These are phyloP conservation scores for Brenthis ino DNA, from an alignment of 2,888 invertebrate genomes.

Conservation along the genomic window DNA sequence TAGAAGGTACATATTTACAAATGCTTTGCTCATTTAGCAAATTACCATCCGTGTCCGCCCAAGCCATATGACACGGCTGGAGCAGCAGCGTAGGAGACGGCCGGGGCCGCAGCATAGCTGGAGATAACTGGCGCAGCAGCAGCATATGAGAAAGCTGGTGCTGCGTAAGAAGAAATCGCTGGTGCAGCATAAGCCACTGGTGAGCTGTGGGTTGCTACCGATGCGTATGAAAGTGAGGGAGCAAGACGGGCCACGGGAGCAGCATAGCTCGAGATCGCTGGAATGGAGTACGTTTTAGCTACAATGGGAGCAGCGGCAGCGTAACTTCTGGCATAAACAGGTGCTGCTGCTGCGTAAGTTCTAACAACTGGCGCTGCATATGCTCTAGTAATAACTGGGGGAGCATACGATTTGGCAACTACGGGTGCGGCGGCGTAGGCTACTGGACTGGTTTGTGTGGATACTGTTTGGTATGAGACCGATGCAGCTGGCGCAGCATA, in stretches of 20 bases:
- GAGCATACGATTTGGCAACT: slow-evolving; percentile 43
- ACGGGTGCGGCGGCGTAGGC: slow-evolving; percentile 65
- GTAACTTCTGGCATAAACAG: slow-evolving; percentile 45
- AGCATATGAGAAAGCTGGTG: slow-evolving; percentile 50
- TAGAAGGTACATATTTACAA: slow-evolving; percentile 39
- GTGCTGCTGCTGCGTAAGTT: slow-evolving; percentile 44
- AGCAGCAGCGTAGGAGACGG: slow-evolving; percentile 63
- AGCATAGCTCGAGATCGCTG: slow-evolving; percentile 28
- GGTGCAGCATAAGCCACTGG: slow-evolving; percentile 57
- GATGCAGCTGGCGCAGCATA: slow-evolving; percentile 40
- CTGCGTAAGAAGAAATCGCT: slow-evolving; percentile 37
- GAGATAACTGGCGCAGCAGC: slow-evolving; percentile 44
- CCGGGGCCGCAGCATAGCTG: slow-evolving; percentile 39
- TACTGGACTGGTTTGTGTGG: slow-evolving; percentile 42
- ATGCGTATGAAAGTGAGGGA: slow-evolving; percentile 61
- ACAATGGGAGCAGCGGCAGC: slow-evolving; percentile 38
- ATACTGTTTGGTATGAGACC: slow-evolving; percentile 47
- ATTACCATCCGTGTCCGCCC: slow-evolving; percentile 53
- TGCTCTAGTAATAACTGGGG: slow-evolving; percentile 37
- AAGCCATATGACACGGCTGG: slow-evolving; percentile 49
- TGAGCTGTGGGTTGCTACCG: slow-evolving; percentile 81
- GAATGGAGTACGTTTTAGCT: slow-evolving; percentile 27
- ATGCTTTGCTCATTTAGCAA: slow-evolving; percentile 31
- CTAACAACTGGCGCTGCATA: slow-evolving; percentile 41
- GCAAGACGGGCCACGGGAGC: slow-evolving; percentile 37